Percentiles rank a stretch among this genome's conserved stretches.
phyloP scores from a whole-genome alignment of 1,140 invertebrate genomes.

The Pemphigus obesinymphae region DNA sequence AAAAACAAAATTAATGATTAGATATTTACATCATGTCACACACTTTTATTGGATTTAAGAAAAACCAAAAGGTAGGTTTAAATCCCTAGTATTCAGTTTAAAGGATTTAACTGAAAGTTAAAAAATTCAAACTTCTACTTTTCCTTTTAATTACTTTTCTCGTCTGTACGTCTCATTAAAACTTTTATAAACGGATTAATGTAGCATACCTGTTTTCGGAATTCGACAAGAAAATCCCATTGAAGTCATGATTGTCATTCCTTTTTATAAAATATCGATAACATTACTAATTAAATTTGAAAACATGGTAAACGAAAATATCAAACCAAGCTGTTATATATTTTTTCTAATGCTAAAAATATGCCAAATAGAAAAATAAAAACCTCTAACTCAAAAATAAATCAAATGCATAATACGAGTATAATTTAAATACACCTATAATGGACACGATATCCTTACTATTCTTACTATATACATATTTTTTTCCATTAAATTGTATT shows the following conservation, averaged over 20 bases:
- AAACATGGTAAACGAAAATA: neutral
- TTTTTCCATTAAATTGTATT: no score
- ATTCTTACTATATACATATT: no score
- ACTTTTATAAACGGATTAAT: slow-evolving; percentile 36
- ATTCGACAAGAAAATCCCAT: slow-evolving; percentile 23
- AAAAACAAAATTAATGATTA: neutral
- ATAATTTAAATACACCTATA: neutral
- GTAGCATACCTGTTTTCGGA: neutral
- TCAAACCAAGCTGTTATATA: neutral
- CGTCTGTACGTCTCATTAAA: slow-evolving; percentile 18
- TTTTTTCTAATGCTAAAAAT: neutral
- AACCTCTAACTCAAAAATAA: neutral
- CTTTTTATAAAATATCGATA: slow-evolving; percentile 27
- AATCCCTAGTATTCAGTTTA: neutral
- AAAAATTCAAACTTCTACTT: slow-evolving; percentile 17
- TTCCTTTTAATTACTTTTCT: slow-evolving; percentile 39
- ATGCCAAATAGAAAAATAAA: neutral
- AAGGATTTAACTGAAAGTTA: slow-evolving; percentile 6
- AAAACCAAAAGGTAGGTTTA: neutral
- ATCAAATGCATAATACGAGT: neutral
- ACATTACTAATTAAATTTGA: slow-evolving; percentile 18
- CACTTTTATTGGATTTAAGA: neutral
- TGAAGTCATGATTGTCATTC: slow-evolving; percentile 5
- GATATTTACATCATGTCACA: neutral
- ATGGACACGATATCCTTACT: no score